Evolutionary conservation across 2,888 invertebrate genomes (phyloP).

Genomic region (Ectemnius continuus): DNA sequence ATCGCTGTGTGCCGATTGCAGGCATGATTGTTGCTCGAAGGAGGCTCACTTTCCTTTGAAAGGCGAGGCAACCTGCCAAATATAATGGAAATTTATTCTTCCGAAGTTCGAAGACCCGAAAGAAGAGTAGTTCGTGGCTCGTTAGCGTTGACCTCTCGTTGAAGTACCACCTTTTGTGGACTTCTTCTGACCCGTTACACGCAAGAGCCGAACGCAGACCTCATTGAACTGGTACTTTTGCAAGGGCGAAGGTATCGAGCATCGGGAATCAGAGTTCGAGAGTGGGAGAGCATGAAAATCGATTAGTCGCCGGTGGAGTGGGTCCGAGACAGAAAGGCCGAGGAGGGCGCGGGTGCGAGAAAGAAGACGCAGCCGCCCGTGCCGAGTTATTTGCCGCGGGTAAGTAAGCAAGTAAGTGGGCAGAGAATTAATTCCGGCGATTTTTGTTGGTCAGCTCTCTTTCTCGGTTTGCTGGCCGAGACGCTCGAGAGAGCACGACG

Average conservation of each 20-base stretch:
- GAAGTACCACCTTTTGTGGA: background rate
- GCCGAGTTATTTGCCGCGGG: conserved; percentile 56
- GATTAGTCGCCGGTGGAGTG: conserved; percentile 4
- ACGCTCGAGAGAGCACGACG: conserved; percentile 65
- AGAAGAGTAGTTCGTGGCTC: conserved; percentile 32
- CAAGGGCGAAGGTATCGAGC: too few relatives aligned
- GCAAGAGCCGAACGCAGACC: too few relatives aligned
- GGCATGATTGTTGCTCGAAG: conserved; percentile 53
- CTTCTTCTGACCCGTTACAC: too few relatives aligned
- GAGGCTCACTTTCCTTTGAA: conserved; percentile 61
- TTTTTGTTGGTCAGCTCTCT: conserved; percentile 58
- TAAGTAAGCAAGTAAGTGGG: conserved; percentile 62
- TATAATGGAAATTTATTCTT: conserved; percentile 75
- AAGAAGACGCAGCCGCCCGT: conserved; percentile 40
- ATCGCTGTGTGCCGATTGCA: conserved; percentile 35
- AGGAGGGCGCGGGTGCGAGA: background rate
- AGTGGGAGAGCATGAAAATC: conserved; percentile 3
- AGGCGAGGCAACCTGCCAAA: conserved; percentile 75
- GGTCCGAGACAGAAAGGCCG: conserved; percentile 12
- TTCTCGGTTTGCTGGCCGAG: conserved; percentile 49
- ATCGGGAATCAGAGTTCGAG: too few relatives aligned
- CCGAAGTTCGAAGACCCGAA: conserved; percentile 42
- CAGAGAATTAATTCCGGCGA: conserved; percentile 73
- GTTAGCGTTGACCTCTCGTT: conserved; percentile 27
- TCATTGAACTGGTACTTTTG: too few relatives aligned